Evolutionary conservation across 1,140 invertebrate species (phyloP).

Genomic region (Halictus rubicundus): DNA sequence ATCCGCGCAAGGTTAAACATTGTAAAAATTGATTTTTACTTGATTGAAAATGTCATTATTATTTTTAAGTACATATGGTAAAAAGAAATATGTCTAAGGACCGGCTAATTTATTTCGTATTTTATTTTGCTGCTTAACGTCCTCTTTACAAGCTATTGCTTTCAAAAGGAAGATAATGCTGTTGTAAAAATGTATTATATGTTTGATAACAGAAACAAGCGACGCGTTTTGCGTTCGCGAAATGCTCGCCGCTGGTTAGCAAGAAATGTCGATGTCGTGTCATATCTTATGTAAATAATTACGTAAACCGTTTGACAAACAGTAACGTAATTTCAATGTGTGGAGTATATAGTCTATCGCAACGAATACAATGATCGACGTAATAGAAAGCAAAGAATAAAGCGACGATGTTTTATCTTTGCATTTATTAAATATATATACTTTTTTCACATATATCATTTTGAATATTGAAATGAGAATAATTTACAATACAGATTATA

Average conservation of each 20-base stretch:
- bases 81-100: background rate
- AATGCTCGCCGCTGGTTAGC: no score
- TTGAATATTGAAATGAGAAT: slow-evolving; percentile 28
- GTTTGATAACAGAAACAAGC: background rate
- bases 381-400: slow-evolving; percentile 20
- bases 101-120: no score
- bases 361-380: slow-evolving; percentile 20
- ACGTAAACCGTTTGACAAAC: background rate
- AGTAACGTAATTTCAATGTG: background rate
- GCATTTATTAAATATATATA: slow-evolving; percentile 37
- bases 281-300: slow-evolving; percentile 19
- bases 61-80: background rate
- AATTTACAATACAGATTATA: slow-evolving; percentile 31
- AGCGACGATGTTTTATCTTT: slow-evolving; percentile 7
- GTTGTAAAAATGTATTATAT: background rate
- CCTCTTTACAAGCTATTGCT: background rate
- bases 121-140: background rate
- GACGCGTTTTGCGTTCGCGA: background rate
- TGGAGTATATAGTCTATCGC: slow-evolving; percentile 14
- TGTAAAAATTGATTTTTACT: background rate
- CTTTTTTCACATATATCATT: background rate
- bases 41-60: background rate
- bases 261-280: background rate
- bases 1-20: no score
- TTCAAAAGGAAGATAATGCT: background rate